Evolutionary conservation across 2,888 invertebrate species (phyloP), one percentile per base, ranked within the genome.

Genomic region (Hecatera dysodea): DNA sequence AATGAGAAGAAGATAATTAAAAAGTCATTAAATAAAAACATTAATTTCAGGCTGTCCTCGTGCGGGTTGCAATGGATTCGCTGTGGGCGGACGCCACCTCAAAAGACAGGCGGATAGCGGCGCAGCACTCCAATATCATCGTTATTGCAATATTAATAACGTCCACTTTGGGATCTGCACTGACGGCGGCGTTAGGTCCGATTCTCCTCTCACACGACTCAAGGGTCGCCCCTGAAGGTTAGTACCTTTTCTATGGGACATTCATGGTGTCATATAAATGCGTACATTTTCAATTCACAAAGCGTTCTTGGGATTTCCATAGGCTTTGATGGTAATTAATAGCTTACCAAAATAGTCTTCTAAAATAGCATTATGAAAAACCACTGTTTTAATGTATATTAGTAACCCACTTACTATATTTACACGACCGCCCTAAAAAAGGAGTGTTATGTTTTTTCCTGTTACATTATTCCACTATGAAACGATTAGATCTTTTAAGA

Each of bases 131-230:
- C 8, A 95, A 95, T 90, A 95, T 96, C 73, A 95, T 96, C 83
- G 93, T 95, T 89, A 95, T 95, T 82, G 95, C 95, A 19, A 94
- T 95, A 77, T 81, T 96, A 1, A 72, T 94, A 89, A 95, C 95
- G 80, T 89, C 94, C 12, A 92, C 93, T 62, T 88, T 95, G 67
- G 96, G 96, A 22, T 95, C 95, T 1, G 85, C 85, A 11, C 88
- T 95, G 33, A 95, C 96, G 11, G 94, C 93, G 2, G 75, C 87
- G n/a, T 85, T 95, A 73, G 96, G 95, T 17, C 95, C 95, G n/a
- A 75, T 93, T 70, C 89, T 96, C 42, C 91, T 96, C 48, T 92
- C 94, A 22, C 88, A 90, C 62, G 93, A 95, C 79, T 90, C 93
- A 48, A 91, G 89, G 86, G 91, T 95, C 57, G 89, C 90, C 69